Conservation (phyloP, 2,888 invertebrate species). For the Vanessa cardui region DNA sequence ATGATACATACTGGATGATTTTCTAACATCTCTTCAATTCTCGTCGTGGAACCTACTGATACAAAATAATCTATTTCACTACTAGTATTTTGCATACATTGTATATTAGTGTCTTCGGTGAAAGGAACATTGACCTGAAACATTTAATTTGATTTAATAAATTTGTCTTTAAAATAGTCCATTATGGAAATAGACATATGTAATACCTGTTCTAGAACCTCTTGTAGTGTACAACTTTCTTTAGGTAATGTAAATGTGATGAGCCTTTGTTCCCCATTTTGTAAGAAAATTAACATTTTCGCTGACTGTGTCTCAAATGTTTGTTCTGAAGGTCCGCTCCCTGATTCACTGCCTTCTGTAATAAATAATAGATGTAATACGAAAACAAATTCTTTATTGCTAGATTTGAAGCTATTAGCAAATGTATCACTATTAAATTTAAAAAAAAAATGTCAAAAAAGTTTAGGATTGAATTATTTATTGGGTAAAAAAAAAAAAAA, state of each 20-base stretch:
- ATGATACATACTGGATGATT: constrained; percentile 71
- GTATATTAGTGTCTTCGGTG: constrained; percentile 87
- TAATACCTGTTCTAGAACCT: constrained; percentile 89
- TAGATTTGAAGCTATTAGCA: no score
- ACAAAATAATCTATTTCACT: constrained; percentile 91
- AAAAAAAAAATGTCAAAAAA: no score
- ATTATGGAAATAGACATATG: not conserved
- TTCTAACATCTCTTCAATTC: constrained; percentile 79
- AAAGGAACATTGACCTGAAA: constrained; percentile 87
- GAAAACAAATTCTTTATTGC: no score
- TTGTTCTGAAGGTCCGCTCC: constrained; percentile 69
- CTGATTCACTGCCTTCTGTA: constrained; percentile 67
- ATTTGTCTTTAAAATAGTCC: constrained; percentile 9
- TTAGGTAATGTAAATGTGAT: constrained; percentile 92
- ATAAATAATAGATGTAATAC: constrained; percentile 2
- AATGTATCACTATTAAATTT: no score
- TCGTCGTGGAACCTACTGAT: constrained; percentile 84
- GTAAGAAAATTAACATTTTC: constrained; percentile 90
- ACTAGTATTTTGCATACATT: constrained; percentile 88
- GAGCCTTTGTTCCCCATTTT: constrained; percentile 90
- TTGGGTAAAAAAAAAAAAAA: no score
- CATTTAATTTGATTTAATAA: not conserved
- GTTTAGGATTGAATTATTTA: no score
- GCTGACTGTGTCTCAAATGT: constrained; percentile 85
- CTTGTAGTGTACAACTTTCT: constrained; percentile 91